Base-by-base conservation (phyloP, 2,888 invertebrate genomes). In the Peribatodes rhomboidaria region DNA sequence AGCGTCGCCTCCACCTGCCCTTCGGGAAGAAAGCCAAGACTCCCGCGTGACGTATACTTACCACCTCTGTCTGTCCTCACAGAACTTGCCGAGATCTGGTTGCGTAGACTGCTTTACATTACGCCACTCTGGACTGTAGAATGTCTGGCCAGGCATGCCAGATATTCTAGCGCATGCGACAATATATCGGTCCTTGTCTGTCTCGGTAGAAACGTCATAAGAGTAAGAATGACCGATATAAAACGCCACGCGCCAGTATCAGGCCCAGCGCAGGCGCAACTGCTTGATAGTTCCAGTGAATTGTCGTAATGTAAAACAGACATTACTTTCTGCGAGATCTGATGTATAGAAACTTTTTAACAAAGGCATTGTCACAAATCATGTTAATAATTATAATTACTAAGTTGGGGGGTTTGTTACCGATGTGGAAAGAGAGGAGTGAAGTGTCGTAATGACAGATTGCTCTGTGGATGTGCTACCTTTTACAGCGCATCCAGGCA, bases 1-100 rank as follows among this genome's bases (percentile, higher is more conserved):
- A 94, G 69, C 92, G 96, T 47, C 94, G 96, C 77, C 93, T 96
- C 58, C 94, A 95, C 73, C 94, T 96, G 66, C 95, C 95, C 0
- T 96, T 96, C 80, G 87, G 94, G 0, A 95, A 95, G 81, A 95
- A 95, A 75, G 85, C 92, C 49, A 95, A 95, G 78, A 88, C 93
- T 6, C 89, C 90, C 54, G 93, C 92, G 90, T 93, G 93, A 93
- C 90, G 59, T 20, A 55, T 52, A 27, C 61, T 55, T 33, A 54
- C 58, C 55, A 33, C 44, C n/a, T 55, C 44, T 55, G 42, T 18
- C 53, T 27, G 41, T 53, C n/a, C 52, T 39, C 14, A 39, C 39
- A 41, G 31, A 54, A 41, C 54, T 41, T 55, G 42, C 54, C 42
- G 10, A 53, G 37, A 31, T 55, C 41, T 31, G 42, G 31, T 33